A percentile compares a stretch with the other conserved stretches of the same genome.
phyloP scores from a whole-genome alignment of 53 echinoderm and acorn worm species.

The Stichopus horrens region DNA sequence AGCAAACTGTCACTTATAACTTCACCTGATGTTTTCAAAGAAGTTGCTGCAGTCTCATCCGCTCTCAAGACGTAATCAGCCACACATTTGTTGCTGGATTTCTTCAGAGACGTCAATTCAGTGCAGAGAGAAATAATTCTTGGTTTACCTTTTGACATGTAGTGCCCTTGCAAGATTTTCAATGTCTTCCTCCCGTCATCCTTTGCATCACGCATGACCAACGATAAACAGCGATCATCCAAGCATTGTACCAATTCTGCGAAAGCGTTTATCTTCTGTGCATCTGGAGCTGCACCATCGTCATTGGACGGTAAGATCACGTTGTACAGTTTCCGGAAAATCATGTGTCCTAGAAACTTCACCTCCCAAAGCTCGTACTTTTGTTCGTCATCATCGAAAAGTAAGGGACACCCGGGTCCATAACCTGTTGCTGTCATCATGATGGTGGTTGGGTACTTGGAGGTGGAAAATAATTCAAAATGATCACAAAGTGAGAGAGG shows the following conservation, averaged over 20 bases:
- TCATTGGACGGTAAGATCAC: constrained; percentile 7
- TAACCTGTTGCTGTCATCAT: constrained; percentile 49
- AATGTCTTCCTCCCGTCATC: neutral
- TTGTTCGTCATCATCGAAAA: constrained; percentile 49
- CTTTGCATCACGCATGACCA: too few relatives aligned
- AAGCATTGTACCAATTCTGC: constrained; percentile 52
- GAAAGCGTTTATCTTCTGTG: constrained; percentile 36
- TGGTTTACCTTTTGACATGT: constrained; percentile 44
- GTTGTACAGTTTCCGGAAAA: constrained; percentile 25
- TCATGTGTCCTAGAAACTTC: constrained; percentile 49
- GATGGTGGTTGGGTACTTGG: too few relatives aligned
- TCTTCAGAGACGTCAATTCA: constrained; percentile 51
- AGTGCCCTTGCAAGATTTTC: constrained; percentile 39
- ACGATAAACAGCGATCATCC: constrained; percentile 41
- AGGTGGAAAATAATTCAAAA: too few relatives aligned
- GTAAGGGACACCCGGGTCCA: constrained; percentile 51
- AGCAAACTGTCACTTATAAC: constrained; percentile 51
- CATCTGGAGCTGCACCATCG: neutral
- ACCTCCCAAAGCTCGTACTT: constrained; percentile 58
- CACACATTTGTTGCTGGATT: constrained; percentile 2
- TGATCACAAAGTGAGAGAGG: too few relatives aligned
- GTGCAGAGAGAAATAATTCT: constrained; percentile 47
- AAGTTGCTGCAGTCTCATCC: constrained; percentile 42
- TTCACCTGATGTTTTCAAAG: constrained; percentile 46
- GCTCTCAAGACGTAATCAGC: constrained; percentile 56